These are phyloP conservation scores for Lerista edwardsae DNA, from an alignment of 2,797 vertebrate genomes.

Conservation along the genomic window DNA sequence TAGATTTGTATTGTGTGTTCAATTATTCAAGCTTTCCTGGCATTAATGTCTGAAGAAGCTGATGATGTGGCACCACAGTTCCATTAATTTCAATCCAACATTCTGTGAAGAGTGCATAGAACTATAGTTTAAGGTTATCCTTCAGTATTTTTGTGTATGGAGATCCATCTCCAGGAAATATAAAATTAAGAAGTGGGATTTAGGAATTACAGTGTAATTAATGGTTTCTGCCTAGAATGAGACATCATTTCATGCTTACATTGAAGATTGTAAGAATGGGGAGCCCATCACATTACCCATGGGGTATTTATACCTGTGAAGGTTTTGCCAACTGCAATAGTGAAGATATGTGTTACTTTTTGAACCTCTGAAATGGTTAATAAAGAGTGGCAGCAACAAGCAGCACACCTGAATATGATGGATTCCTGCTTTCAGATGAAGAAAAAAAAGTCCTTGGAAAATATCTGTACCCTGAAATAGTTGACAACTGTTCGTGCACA, in stretches of 20 bases:
- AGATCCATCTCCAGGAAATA: neutral
- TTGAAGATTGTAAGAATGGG: neutral
- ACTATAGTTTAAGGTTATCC: neutral
- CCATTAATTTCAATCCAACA: neutral
- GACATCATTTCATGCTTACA: neutral
- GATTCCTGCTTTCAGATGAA: neutral
- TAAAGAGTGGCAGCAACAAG: neutral
- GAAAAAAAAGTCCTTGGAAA: neutral
- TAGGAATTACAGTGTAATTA: neutral
- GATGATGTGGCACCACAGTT: neutral
- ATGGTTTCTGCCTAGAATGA: fast-evolving
- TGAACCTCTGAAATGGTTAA: neutral
- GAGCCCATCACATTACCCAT: neutral
- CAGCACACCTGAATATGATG: neutral
- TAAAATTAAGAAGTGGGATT: slow-evolving; percentile 26
- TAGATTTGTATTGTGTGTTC: neutral
- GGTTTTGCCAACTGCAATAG: too few relatives aligned
- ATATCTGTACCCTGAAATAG: neutral
- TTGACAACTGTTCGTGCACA: neutral
- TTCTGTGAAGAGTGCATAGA: neutral
- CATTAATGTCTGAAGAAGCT: neutral
- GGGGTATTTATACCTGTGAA: neutral
- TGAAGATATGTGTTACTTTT: neutral
- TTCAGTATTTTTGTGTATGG: fast-evolving
- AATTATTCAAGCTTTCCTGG: slow-evolving; percentile 29